A percentile compares a stretch with the other conserved stretches of the same genome.
Conservation (phyloP, 2,888 invertebrate species). For the Leucania comma region DNA sequence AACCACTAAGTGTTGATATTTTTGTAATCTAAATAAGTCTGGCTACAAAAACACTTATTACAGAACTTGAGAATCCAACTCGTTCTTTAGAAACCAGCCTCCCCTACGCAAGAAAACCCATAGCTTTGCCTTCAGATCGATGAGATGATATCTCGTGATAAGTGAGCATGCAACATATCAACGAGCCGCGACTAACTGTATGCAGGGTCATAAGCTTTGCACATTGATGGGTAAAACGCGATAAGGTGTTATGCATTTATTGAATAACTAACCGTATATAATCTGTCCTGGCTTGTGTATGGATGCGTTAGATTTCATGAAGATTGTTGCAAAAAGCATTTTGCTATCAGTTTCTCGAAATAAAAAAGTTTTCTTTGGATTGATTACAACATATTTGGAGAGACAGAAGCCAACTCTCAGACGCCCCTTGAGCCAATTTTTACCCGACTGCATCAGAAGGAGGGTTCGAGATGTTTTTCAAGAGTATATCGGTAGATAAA, state of each 20-base stretch:
- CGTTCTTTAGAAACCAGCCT: neutral
- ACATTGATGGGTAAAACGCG: constrained; percentile 17
- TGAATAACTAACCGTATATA: constrained; percentile 8
- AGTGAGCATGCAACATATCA: constrained; percentile 22
- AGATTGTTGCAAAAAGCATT: neutral
- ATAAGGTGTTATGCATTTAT: constrained; percentile 27
- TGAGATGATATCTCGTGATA: constrained; percentile 21
- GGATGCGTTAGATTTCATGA: neutral
- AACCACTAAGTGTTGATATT: too few relatives aligned
- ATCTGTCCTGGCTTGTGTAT: too few relatives aligned
- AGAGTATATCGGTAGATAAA: too few relatives aligned
- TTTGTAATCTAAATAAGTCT: neutral
- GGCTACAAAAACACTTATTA: neutral
- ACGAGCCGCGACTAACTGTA: constrained; percentile 40
- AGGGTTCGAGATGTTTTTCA: too few relatives aligned
- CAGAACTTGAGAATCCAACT: neutral
- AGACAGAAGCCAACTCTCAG: too few relatives aligned
- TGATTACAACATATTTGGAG: too few relatives aligned
- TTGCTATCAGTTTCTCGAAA: too few relatives aligned
- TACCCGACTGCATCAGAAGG: too few relatives aligned
- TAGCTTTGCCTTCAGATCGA: constrained; percentile 19
- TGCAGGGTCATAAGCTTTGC: constrained; percentile 3
- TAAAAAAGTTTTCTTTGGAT: too few relatives aligned
- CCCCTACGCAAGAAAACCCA: neutral
- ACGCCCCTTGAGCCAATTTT: too few relatives aligned